Evolutionary conservation across 2,113 vertebrate species (phyloP).

Genomic region (Phalacrocorax aristotelis): DNA sequence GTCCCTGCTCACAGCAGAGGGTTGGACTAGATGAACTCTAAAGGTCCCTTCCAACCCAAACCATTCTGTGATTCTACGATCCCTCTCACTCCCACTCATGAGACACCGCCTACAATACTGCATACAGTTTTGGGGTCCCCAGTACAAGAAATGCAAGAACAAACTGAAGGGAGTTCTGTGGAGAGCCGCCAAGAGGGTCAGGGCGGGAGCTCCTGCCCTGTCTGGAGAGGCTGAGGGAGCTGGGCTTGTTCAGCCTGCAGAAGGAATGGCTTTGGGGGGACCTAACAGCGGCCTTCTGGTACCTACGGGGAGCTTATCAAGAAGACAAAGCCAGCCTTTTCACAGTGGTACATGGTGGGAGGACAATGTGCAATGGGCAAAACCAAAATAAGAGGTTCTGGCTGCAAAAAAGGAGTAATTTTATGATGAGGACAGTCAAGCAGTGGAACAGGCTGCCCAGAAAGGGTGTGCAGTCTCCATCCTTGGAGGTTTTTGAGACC

Average conservation of each 20-base stretch:
- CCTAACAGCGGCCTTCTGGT: not conserved
- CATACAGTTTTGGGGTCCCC: not conserved
- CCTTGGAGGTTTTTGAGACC: not conserved
- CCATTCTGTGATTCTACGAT: no score
- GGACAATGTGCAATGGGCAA: not conserved
- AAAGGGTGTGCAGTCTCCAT: not conserved
- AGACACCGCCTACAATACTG: not conserved
- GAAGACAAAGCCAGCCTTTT: not conserved
- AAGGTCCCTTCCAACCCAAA: no score
- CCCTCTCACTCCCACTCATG: no score
- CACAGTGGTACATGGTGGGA: no score
- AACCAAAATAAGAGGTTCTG: not conserved
- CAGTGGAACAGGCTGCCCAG: not conserved
- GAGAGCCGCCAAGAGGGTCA: not conserved
- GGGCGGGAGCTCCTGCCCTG: not conserved
- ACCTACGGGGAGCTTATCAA: rapidly evolving
- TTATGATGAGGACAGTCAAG: not conserved
- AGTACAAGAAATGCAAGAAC: not conserved
- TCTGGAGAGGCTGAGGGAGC: not conserved
- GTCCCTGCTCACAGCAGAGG: no score
- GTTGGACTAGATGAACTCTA: no score
- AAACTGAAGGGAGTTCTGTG: not conserved
- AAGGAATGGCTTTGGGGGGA: not conserved
- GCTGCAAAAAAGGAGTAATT: not conserved
- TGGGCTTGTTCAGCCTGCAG: not conserved